Evolutionary conservation across 1,140 invertebrate species (phyloP), one percentile per base, ranked within the genome.

Genomic region (Drosophila littoralis): DNA sequence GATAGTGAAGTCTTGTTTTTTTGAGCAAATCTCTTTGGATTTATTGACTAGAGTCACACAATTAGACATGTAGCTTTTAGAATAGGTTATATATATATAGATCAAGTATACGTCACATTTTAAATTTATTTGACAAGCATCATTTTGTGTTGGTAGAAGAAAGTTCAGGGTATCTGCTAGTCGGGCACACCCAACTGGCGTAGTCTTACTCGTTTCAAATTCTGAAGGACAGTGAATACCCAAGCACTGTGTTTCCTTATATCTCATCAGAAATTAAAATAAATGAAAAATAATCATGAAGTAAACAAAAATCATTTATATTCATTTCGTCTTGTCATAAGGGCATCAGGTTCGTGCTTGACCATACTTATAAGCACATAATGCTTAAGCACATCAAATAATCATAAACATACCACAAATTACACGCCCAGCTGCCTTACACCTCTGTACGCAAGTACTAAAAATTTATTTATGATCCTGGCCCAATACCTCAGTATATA

Each of bases 381-480:
- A 66, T 48, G n/a, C 32, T 36, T 38, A 35, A 48, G 65, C 8
- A 22, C 40, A 54, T 68, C 22, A 46, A 59, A 68, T 67, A 67
- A 42, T 15, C 70, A 60, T 73, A 73, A 73, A 68, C 35, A 40
- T 33, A 32, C 17, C 46, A 15, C n/a, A 67, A 58, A n/a, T 66
- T 46, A 28, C 63, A 72, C 61, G 52, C 69, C 69, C 46, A 59
- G 28, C 42, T 51, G 35, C n/a, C 38, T 15, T 12, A 22, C 13
- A 45, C 9, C 15, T 10, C 10, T 8, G 45, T 50, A 15, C 35
- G 13, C 66, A 69, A 52, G 51, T 64, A 76, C 71, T 50, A 38
- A 13, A 55, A 42, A 71, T 79, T 70, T 79, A 64, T 83, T 70
- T 75, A 81, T 66, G 54, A 52, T 63, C 36, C 15, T 45, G 12